phyloP scores from a whole-genome alignment of 2,888 invertebrate genomes.

The Andrena minutula region DNA sequence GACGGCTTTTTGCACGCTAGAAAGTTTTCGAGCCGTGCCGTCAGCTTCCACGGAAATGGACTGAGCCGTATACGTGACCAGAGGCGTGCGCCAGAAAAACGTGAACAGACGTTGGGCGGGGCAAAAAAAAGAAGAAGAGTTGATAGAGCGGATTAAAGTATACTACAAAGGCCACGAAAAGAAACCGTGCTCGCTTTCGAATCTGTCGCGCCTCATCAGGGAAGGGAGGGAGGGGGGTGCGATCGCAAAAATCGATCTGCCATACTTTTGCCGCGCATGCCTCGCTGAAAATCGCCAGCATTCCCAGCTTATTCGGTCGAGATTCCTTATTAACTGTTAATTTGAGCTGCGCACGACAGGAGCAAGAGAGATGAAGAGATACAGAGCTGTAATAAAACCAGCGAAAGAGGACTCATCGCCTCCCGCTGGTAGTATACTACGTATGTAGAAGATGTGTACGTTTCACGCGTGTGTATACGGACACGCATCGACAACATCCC shows the following conservation, averaged over 20 bases:
- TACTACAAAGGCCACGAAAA: conserved; percentile 37
- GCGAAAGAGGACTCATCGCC: conserved; percentile 62
- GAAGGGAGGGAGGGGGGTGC: conserved; percentile 1
- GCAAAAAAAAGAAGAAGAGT: conserved; percentile 7
- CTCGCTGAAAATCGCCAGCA: conserved; percentile 56
- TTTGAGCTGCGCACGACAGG: conserved; percentile 32
- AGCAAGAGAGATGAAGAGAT: not conserved
- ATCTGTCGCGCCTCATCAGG: conserved; percentile 44
- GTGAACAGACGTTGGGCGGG: conserved; percentile 6
- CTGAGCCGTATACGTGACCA: conserved; percentile 30
- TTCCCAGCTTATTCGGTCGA: conserved; percentile 35
- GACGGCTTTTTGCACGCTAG: conserved; percentile 60
- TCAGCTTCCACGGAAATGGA: conserved; percentile 35
- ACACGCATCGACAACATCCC: not conserved
- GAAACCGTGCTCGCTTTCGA: conserved; percentile 60
- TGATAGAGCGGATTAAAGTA: conserved; percentile 41
- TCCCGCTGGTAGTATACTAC: not conserved
- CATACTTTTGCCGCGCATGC: conserved; percentile 70
- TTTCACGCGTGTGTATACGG: not conserved
- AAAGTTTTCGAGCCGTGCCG: conserved; percentile 52
- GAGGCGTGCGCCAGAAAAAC: conserved; percentile 28
- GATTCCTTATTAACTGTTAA: conserved; percentile 65
- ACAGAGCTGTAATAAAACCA: conserved; percentile 10
- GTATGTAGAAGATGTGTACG: not conserved
- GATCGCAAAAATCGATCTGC: conserved; percentile 66